phyloP scores from a whole-genome alignment of 2,113 vertebrate genomes.

The Alethe diademata region DNA sequence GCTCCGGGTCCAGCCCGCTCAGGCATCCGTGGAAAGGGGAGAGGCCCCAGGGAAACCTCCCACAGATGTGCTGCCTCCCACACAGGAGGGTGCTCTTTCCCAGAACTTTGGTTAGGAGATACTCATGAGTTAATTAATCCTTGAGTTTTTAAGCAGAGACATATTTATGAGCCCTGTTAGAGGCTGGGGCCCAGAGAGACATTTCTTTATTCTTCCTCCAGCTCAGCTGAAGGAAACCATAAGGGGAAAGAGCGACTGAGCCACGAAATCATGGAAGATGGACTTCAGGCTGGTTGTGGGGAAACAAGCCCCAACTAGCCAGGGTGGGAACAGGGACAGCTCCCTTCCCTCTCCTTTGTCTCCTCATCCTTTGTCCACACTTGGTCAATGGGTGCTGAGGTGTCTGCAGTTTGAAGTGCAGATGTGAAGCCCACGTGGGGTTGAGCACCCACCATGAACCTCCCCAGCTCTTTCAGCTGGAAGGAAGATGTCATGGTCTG shows the following conservation, averaged over 20 bases:
- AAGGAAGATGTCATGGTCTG: background rate
- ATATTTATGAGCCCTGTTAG: conserved; percentile 71
- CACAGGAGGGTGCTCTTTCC: conserved; percentile 28
- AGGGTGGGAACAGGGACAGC: background rate
- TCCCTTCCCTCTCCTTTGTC: conserved; percentile 19
- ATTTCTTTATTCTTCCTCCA: conserved; percentile 71
- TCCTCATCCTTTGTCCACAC: background rate
- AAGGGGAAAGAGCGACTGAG: conserved; percentile 54
- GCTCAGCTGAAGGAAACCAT: conserved; percentile 72
- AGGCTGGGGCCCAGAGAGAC: conserved; percentile 61
- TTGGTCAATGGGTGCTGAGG: background rate
- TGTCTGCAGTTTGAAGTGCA: background rate
- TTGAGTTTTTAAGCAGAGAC: conserved; percentile 64
- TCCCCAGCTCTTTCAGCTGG: background rate
- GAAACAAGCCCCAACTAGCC: conserved; percentile 23
- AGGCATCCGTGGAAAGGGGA: background rate
- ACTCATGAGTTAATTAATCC: conserved; percentile 68
- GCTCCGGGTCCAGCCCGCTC: fast-evolving
- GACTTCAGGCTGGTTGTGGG: conserved; percentile 41
- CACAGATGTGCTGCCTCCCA: background rate
- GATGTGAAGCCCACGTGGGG: background rate
- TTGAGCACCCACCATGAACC: background rate
- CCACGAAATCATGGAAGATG: conserved; percentile 58
- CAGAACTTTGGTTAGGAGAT: conserved; percentile 41
- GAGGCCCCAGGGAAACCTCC: background rate